Conservation (phyloP, 2,113 vertebrate species). For the Thunnus maccoyii region DNA sequence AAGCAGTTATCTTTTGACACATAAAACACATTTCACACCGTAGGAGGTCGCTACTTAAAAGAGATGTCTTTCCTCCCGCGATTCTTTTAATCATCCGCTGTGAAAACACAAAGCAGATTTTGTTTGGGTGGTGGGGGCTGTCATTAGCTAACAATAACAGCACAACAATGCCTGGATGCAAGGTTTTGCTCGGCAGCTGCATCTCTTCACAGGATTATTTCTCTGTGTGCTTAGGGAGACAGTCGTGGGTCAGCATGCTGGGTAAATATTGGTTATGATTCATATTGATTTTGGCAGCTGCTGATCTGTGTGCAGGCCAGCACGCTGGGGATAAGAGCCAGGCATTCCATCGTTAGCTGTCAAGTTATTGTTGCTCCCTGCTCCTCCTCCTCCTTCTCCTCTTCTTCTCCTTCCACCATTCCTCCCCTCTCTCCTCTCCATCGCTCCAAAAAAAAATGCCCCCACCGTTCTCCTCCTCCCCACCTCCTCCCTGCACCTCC, state of each 20-base stretch:
- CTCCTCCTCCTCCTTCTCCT: constrained; percentile 55
- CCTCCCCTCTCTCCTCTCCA: constrained; percentile 21
- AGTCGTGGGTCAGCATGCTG: constrained; percentile 76
- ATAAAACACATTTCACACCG: constrained; percentile 23
- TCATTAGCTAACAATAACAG: constrained; percentile 44
- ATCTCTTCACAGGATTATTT: constrained; percentile 65
- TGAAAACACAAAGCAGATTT: constrained; percentile 13
- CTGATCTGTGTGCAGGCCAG: constrained; percentile 77
- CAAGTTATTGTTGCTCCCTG: constrained; percentile 68
- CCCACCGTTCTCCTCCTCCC: constrained; percentile 15
- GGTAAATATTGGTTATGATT: constrained; percentile 85
- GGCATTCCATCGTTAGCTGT: constrained; percentile 82
- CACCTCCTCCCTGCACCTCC: neutral
- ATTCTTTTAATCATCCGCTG: constrained; percentile 34
- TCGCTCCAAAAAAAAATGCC: constrained; percentile 48
- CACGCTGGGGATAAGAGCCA: constrained; percentile 73
- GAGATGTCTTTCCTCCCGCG: neutral
- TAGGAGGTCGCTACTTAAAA: constrained; percentile 9
- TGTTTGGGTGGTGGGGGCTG: constrained; percentile 15
- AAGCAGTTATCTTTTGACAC: constrained; percentile 31
- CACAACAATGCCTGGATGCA: constrained; percentile 41
- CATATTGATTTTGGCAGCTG: constrained; percentile 84
- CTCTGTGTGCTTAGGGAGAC: constrained; percentile 69
- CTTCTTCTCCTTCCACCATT: constrained; percentile 38
- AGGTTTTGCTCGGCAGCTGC: constrained; percentile 62